These are phyloP conservation scores for Charadrius vociferus DNA, from an alignment of 2,113 vertebrate genomes.

Conservation along the genomic window DNA sequence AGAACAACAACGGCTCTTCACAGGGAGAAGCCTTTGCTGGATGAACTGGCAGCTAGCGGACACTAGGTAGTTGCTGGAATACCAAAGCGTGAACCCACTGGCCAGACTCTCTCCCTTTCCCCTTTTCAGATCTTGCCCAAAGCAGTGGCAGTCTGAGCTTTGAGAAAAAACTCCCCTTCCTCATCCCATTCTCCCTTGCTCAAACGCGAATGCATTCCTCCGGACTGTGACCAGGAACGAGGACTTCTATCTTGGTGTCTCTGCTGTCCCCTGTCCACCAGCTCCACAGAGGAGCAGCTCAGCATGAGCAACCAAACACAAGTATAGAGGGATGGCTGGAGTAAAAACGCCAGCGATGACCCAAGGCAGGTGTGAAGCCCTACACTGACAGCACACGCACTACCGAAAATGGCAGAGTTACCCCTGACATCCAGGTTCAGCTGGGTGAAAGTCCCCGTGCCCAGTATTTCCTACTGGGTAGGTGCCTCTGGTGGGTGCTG, in stretches of 20 bases:
- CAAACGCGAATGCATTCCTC: neutral
- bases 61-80: neutral
- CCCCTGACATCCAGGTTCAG: neutral
- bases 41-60: neutral
- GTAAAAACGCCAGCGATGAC: neutral
- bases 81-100: neutral
- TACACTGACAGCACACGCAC: neutral
- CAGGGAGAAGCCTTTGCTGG: neutral
- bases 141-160: neutral
- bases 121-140: neutral
- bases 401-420: neutral
- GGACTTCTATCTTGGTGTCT: neutral
- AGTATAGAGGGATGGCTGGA: neutral
- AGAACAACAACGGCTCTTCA: neutral
- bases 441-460: neutral
- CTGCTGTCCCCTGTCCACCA: neutral
- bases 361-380: accelerated
- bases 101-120: neutral
- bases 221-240: neutral
- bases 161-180: neutral
- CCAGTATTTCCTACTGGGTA: neutral
- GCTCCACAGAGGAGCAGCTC: neutral
- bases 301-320: neutral
- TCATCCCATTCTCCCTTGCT: neutral
- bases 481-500: neutral